A percentile compares a stretch with the other conserved stretches of the same genome.
Evolutionary conservation across 2,113 vertebrate species (phyloP).

Genomic region (Pseudorectes ferrugineus): DNA sequence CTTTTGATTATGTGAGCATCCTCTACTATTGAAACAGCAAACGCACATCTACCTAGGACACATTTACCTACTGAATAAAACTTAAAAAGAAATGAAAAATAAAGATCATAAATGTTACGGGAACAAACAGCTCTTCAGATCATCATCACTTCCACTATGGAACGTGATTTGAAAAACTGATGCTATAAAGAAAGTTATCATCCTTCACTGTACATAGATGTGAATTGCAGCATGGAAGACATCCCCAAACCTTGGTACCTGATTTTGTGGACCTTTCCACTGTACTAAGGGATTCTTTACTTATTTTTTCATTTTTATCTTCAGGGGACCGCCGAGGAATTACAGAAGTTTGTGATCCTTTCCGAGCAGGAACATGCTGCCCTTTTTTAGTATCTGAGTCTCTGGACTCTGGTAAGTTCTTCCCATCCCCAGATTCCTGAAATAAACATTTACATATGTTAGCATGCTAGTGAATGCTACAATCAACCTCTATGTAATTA

Average conservation of each 20-base stretch:
- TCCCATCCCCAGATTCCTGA: slow-evolving; percentile 74
- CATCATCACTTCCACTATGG: not conserved
- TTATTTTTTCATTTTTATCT: slow-evolving; percentile 75
- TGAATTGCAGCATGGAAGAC: not conserved
- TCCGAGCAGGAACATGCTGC: slow-evolving; percentile 69
- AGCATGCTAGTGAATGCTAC: not conserved
- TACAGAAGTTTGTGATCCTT: slow-evolving; percentile 59
- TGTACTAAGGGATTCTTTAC: slow-evolving; percentile 62
- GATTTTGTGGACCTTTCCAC: slow-evolving; percentile 70
- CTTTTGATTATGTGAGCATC: not conserved
- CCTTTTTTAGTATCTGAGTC: slow-evolving; percentile 74
- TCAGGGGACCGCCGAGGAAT: slow-evolving; percentile 69
- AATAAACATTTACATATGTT: not conserved
- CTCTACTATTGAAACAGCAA: not conserved
- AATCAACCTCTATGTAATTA: not conserved
- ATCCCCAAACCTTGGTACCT: slow-evolving; percentile 47
- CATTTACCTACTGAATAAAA: not conserved
- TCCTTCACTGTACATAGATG: not conserved
- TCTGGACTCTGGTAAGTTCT: slow-evolving; percentile 64
- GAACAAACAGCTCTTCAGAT: not conserved
- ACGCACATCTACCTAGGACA: not conserved
- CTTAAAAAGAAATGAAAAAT: not conserved
- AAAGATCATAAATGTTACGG: not conserved
- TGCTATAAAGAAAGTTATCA: not conserved
- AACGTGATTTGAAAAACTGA: not conserved